These are phyloP conservation scores for Malacoraja senta DNA, from an alignment of 2,797 vertebrate genomes.

Conservation along the genomic window DNA sequence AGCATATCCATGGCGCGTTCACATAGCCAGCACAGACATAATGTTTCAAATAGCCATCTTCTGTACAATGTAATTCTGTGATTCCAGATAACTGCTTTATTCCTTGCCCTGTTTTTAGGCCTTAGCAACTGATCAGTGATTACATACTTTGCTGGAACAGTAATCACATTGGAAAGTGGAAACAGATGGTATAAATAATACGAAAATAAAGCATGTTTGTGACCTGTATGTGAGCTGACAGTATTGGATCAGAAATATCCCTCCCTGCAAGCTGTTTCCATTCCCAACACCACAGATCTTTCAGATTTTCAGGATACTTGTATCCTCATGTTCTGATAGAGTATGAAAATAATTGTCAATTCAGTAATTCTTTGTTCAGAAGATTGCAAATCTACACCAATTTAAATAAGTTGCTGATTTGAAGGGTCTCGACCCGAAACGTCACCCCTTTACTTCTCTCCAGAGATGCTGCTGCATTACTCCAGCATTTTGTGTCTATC, in stretches of 20 bases:
- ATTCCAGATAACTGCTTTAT: not conserved
- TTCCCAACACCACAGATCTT: not conserved
- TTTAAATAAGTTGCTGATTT: not conserved
- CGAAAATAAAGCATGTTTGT: not conserved
- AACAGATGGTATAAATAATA: not conserved
- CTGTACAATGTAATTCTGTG: too few relatives aligned
- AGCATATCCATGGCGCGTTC: too few relatives aligned
- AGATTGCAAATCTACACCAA: not conserved
- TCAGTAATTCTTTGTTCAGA: not conserved
- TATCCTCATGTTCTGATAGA: not conserved
- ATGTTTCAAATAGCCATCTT: too few relatives aligned
- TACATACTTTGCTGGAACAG: not conserved
- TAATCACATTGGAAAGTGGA: not conserved
- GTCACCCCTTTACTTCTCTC: too few relatives aligned
- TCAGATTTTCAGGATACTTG: not conserved
- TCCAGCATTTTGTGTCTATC: too few relatives aligned
- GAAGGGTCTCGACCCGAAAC: too few relatives aligned
- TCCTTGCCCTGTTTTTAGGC: not conserved
- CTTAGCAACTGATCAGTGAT: too few relatives aligned
- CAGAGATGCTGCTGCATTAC: too few relatives aligned
- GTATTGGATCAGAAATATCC: not conserved
- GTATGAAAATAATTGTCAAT: not conserved
- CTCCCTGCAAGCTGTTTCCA: too few relatives aligned
- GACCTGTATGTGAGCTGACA: not conserved
- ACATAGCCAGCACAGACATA: not conserved